Conservation (phyloP, 2,888 invertebrate genomes). For the Andrena camellia region DNA sequence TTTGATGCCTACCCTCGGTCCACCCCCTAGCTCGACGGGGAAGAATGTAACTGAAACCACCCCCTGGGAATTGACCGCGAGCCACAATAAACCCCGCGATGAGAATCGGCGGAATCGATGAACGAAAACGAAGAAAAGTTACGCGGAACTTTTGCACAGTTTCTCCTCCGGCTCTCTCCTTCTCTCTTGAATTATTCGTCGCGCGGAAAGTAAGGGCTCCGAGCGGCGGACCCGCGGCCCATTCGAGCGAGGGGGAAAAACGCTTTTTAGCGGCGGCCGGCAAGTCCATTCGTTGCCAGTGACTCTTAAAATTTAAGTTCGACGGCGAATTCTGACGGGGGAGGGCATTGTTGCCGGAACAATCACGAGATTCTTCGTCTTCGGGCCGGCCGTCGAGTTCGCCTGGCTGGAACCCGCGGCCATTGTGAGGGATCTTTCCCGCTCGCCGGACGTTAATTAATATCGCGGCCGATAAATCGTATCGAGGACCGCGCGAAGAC, state of each 20-base stretch:
- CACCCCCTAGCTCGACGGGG: constrained; percentile 12
- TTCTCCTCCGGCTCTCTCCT: background rate
- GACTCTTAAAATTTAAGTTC: constrained; percentile 67
- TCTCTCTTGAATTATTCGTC: constrained; percentile 63
- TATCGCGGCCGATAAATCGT: constrained; percentile 55
- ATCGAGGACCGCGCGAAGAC: constrained; percentile 19
- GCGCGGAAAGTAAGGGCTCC: constrained; percentile 55
- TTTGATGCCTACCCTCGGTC: constrained; percentile 53
- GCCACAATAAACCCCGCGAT: constrained; percentile 46
- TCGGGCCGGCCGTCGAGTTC: constrained; percentile 1
- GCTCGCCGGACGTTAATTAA: constrained; percentile 49
- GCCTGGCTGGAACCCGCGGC: constrained; percentile 40
- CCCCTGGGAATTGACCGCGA: constrained; percentile 2
- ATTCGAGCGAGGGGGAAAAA: constrained; percentile 48
- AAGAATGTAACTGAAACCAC: constrained; percentile 59
- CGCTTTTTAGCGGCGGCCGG: constrained; percentile 51
- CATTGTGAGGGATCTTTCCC: constrained; percentile 53
- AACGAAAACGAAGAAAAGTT: constrained; percentile 35
- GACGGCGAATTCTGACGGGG: constrained; percentile 26
- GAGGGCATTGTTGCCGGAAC: constrained; percentile 57
- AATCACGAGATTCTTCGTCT: constrained; percentile 44
- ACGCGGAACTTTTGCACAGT: constrained; percentile 35
- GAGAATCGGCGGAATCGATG: constrained; percentile 39
- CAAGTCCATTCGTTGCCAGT: constrained; percentile 57
- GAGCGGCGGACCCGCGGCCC: constrained; percentile 15